A percentile compares a stretch with the other conserved stretches of the same genome.
Evolutionary conservation across 1,140 invertebrate genomes (phyloP).

Genomic region (Pristionchus pacificus): DNA sequence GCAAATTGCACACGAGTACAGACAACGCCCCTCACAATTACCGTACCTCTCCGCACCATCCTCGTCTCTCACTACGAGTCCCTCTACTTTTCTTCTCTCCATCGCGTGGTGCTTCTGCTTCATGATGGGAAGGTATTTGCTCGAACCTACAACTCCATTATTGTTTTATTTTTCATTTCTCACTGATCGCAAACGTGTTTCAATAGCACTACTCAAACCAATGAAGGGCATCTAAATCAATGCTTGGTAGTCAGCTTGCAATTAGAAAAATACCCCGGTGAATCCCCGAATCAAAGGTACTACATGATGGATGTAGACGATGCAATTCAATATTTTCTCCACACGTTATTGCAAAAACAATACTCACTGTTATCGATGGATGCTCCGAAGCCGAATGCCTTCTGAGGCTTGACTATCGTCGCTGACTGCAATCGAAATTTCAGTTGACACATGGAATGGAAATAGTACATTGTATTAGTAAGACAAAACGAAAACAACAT

Average conservation of each 20-base stretch:
- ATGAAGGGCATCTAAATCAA: too few species aligned
- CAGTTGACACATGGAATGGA: not conserved
- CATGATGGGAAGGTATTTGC: too few species aligned
- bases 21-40: not conserved
- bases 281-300: too few species aligned
- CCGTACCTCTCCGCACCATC: not conserved
- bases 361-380: not conserved
- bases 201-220: too few species aligned
- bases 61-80: not conserved
- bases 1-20: not conserved
- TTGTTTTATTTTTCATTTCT: too few species aligned
- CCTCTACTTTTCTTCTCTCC: not conserved
- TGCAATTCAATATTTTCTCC: too few species aligned
- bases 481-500: too few species aligned
- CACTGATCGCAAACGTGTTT: too few species aligned
- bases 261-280: not conserved
- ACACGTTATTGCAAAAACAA: too few species aligned
- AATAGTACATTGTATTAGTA: not conserved
- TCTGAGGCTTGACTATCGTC: not conserved
- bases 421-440: not conserved
- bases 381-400: not conserved
- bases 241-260: not conserved
- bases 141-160: too few species aligned
- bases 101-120: not conserved
- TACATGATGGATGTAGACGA: too few species aligned